A percentile compares a stretch with the other conserved stretches of the same genome.
phyloP scores from a whole-genome alignment of 2,888 invertebrate genomes.

The Chromoteleia sp. region DNA sequence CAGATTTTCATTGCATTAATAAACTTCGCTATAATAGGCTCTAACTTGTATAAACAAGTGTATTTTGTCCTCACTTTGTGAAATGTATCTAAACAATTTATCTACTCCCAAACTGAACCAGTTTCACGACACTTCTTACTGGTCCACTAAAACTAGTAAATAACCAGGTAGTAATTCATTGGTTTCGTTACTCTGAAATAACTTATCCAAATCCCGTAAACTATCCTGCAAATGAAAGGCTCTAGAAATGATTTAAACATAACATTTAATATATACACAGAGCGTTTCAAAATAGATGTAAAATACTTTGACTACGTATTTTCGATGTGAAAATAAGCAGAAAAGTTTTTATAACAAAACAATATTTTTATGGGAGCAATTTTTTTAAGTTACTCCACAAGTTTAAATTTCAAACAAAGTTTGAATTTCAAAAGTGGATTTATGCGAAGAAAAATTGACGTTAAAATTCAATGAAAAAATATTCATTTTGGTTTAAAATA shows the following conservation, averaged over 20 bases:
- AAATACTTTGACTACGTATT: too few relatives aligned
- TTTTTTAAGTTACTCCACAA: too few relatives aligned
- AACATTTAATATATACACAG: too few relatives aligned
- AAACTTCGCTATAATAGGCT: conserved; percentile 2
- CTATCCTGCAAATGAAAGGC: background rate
- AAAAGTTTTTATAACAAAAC: too few relatives aligned
- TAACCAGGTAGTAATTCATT: conserved; percentile 12
- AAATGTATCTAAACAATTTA: conserved; percentile 13
- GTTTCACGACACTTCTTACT: conserved; percentile 8
- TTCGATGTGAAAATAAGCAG: too few relatives aligned
- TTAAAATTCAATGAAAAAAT: too few relatives aligned
- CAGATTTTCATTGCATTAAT: background rate
- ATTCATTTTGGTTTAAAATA: too few relatives aligned
- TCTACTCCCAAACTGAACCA: conserved; percentile 7
- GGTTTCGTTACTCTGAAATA: background rate
- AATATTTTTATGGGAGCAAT: too few relatives aligned
- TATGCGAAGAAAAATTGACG: too few relatives aligned
- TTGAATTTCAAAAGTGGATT: too few relatives aligned
- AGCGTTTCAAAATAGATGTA: too few relatives aligned
- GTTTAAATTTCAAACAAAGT: too few relatives aligned
- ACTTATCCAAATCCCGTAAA: background rate
- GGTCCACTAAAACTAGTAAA: conserved; percentile 7
- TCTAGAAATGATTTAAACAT: background rate
- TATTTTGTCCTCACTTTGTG: conserved; percentile 1
- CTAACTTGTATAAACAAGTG: conserved; percentile 1